A percentile compares a stretch with the other conserved stretches of the same genome.
phyloP scores from a whole-genome alignment of 1,140 invertebrate genomes.

The Aphaenogaster rudis region DNA sequence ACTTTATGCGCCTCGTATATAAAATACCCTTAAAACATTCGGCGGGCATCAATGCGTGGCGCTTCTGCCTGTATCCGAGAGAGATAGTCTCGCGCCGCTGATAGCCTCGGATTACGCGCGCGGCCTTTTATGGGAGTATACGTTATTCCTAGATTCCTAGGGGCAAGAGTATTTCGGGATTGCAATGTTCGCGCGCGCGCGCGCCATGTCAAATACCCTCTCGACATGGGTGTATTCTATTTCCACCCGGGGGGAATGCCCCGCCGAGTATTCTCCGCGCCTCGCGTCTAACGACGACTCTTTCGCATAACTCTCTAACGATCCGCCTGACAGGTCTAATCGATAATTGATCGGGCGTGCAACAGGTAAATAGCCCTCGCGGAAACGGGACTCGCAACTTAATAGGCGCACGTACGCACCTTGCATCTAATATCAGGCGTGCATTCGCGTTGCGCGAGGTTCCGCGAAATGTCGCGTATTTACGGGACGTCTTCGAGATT shows the following conservation, averaged over 20 bases:
- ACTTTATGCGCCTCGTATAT: conserved; percentile 49
- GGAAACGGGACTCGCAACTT: conserved; percentile 52
- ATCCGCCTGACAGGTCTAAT: conserved; percentile 42
- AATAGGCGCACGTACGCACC: conserved; percentile 25
- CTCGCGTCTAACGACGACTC: conserved; percentile 8
- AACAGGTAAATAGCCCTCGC: conserved; percentile 53
- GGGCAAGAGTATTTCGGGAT: neutral
- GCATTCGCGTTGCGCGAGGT: neutral
- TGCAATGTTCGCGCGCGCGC: neutral
- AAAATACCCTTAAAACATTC: conserved; percentile 58
- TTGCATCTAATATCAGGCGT: conserved; percentile 35
- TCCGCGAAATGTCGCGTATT: neutral
- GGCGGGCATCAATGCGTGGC: conserved; percentile 46
- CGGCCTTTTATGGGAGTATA: conserved; percentile 7
- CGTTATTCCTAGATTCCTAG: conserved; percentile 19
- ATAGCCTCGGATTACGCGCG: conserved; percentile 35
- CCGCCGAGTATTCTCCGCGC: neutral
- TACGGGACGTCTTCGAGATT: neutral
- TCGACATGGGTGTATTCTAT: neutral
- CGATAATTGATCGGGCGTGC: conserved; percentile 54
- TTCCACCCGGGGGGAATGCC: neutral
- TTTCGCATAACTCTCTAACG: conserved; percentile 43
- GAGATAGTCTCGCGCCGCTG: conserved; percentile 48
- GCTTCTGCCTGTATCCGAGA: conserved; percentile 31
- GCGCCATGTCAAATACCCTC: neutral